Conservation (phyloP, 2,888 invertebrate species). For the Pogonocherus hispidulus region DNA sequence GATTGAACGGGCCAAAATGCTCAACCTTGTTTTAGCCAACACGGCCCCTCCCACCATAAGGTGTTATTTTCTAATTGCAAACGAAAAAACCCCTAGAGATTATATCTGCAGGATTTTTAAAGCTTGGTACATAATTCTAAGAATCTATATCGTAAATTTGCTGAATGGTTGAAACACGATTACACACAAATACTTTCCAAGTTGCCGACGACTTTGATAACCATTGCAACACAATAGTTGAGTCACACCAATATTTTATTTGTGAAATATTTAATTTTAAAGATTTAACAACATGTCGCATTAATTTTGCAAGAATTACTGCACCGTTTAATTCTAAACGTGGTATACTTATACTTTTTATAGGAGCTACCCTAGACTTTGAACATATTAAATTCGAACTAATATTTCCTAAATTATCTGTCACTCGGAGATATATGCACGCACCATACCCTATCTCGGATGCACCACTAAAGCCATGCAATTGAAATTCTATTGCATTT, state of each 20-base stretch:
- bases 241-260: conserved; percentile 12
- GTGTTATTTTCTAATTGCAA: conserved; percentile 23
- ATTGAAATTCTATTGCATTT: conserved; percentile 5
- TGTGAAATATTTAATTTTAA: conserved; percentile 2
- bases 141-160: conserved; percentile 2
- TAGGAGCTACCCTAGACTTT: conserved; percentile 16
- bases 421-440: conserved; percentile 16
- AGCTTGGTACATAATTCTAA: conserved; percentile 31
- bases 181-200: conserved; percentile 16
- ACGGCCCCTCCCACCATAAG: conserved; percentile 34
- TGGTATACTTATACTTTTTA: conserved; percentile 26
- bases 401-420: not conserved
- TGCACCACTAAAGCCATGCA: conserved; percentile 23
- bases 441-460: conserved; percentile 17
- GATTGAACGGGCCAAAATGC: conserved; percentile 13
- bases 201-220: not conserved
- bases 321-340: conserved; percentile 21
- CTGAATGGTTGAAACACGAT: conserved; percentile 26
- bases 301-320: conserved; percentile 14
- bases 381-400: conserved; percentile 4
- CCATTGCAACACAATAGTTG: conserved; percentile 21
- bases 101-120: conserved; percentile 30
- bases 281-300: conserved; percentile 3
- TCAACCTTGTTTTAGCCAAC: not conserved
- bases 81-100: conserved; percentile 10